Base-by-base conservation (phyloP, 2,113 vertebrate genomes). In the Ophiodon elongatus region DNA sequence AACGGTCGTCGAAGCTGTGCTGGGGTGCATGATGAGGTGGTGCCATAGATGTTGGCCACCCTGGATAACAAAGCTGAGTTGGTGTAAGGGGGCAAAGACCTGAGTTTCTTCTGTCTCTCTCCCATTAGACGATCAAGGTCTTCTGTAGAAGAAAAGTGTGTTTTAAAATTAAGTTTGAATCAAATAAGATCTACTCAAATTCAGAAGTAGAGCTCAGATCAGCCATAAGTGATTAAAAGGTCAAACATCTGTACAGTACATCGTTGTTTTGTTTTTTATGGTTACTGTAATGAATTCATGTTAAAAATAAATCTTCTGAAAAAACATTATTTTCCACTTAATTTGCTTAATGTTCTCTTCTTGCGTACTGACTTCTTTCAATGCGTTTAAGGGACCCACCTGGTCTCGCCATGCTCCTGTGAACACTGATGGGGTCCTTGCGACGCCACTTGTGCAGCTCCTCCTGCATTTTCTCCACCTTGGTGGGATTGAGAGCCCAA, bases 391-490 rank as follows among this genome's bases (percentile, higher is more conserved):
- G 8, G 17, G 37, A 41, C 95, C 73, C 71, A 98, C 98, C 98
- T 93, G 98, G 98, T 79, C 96, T 97, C 39, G 98, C 98, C 98
- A 99, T 99, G 76, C 98, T 99, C 88, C 97, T 97, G 86, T 97
- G 96, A 33, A 99, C 96, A 8, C 96, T 97, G 0, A 97, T 73
- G 0, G 98, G 98, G 80, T 99, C 98, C 87, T 99, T 99, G 92
- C 98, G 96, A 35, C 97, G 97, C 98, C 98, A 99, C 75, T 99
- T 99, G 91, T 99, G 97, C 52, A 99, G 94, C 88, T 99, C 98
- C 39, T 99, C 98, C 92, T 99, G 97, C 98, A 99, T 99, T 91
- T 99, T 99, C 63, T 98, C 97, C 0, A 99, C 96, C 91, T 98
- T 99, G 93, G 96, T 97, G 0, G 98, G 97, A 47, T 99, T 99